Percentiles rank a stretch among this genome's conserved stretches.
These are phyloP conservation scores for Aurelia coerulea DNA, from an alignment of 30 jellyfish, hydroid and myxozoan genomes.

Conservation along the genomic window DNA sequence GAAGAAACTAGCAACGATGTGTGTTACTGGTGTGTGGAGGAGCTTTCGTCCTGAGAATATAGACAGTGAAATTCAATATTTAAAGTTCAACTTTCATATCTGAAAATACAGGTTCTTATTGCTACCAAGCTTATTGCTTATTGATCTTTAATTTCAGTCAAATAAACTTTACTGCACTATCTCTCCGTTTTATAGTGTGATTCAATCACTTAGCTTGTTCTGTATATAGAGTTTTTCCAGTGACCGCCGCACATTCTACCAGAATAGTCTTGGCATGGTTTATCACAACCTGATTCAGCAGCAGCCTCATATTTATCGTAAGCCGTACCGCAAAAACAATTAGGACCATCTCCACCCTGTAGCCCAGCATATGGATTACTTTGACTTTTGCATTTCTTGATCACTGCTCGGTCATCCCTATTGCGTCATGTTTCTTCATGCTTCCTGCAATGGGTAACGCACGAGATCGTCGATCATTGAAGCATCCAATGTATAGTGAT, in stretches of 20 bases:
- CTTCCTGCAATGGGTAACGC: not conserved
- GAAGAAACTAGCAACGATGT: no score
- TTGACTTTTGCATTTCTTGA: not conserved
- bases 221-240: slow-evolving; percentile 35
- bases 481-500: slow-evolving; percentile 20
- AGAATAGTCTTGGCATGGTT: not conserved
- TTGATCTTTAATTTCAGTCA: no score
- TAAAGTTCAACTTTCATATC: no score
- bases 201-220: not conserved
- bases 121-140: no score
- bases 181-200: no score
- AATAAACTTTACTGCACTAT: no score
- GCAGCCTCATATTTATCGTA: not conserved
- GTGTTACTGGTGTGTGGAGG: no score
- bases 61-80: no score
- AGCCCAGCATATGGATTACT: slow-evolving; percentile 33
- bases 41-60: no score
- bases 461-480: not conserved
- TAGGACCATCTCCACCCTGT: not conserved
- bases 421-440: not conserved
- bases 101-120: no score
- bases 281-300: not conserved
- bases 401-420: slow-evolving; percentile 12
- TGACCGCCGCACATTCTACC: slow-evolving; percentile 20
- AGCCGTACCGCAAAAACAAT: slow-evolving; percentile 21